Conservation (phyloP, 2,888 invertebrate genomes). For the Odontothrips loti region DNA sequence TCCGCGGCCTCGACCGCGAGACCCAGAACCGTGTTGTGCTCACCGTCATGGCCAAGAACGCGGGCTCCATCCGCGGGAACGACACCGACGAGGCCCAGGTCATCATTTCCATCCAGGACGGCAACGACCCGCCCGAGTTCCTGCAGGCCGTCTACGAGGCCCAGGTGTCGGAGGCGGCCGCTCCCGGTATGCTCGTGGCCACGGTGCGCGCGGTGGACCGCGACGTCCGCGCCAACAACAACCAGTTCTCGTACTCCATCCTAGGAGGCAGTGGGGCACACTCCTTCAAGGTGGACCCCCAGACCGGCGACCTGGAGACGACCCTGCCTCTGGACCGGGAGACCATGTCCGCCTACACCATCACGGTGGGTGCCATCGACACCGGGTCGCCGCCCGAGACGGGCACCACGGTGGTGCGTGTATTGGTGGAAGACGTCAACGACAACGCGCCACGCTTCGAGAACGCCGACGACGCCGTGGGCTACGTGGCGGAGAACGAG, state of each 20-base stretch:
- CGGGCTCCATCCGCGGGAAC: constrained; percentile 88
- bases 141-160: constrained; percentile 72
- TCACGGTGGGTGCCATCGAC: constrained; percentile 83
- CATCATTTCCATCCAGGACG: constrained; percentile 88
- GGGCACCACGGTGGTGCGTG: constrained; percentile 78
- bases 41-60: constrained; percentile 91
- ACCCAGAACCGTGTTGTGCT: constrained; percentile 84
- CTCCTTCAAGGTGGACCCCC: constrained; percentile 80
- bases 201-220: constrained; percentile 84
- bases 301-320: constrained; percentile 74
- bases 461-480: constrained; percentile 55
- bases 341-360: constrained; percentile 64
- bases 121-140: constrained; percentile 94
- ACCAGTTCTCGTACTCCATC: constrained; percentile 87
- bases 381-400: constrained; percentile 86
- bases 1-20: constrained; percentile 76
- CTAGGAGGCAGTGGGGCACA: constrained; percentile 78
- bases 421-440: constrained; percentile 80
- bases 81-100: constrained; percentile 95
- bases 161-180: constrained; percentile 73
- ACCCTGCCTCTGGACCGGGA: constrained; percentile 78
- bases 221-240: constrained; percentile 85
- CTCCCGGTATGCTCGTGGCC: constrained; percentile 66
- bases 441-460: constrained; percentile 88
- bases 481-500: constrained; percentile 81